A percentile compares a stretch with the other conserved stretches of the same genome.
Evolutionary conservation across 1,140 invertebrate genomes (phyloP).

Genomic region (Cydia fagiglandana): DNA sequence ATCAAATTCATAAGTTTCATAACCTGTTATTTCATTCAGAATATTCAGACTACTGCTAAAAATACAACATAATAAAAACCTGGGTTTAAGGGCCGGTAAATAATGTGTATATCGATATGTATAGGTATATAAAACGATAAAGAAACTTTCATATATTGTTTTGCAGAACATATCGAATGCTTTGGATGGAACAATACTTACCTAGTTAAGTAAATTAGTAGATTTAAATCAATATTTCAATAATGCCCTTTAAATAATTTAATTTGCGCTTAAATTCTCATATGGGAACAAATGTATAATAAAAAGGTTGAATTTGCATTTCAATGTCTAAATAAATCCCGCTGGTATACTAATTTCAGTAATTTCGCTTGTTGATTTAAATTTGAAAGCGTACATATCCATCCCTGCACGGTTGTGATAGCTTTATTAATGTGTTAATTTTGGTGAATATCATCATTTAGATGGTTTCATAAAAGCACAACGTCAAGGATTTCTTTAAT

Average conservation of each 20-base stretch:
- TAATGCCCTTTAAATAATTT: neutral
- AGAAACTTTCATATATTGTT: too few relatives aligned
- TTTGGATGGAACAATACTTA: too few relatives aligned
- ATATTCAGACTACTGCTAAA: too few relatives aligned
- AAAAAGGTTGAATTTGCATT: conserved; percentile 3
- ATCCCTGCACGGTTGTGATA: neutral
- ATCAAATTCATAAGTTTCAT: too few relatives aligned
- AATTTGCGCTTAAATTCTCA: neutral
- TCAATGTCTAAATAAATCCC: neutral
- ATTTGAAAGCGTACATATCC: conserved; percentile 11
- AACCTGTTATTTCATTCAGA: too few relatives aligned
- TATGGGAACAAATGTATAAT: neutral
- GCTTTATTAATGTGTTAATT: conserved; percentile 17
- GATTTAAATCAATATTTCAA: neutral
- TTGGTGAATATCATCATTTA: neutral
- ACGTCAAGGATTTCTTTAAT: too few relatives aligned
- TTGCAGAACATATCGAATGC: too few relatives aligned
- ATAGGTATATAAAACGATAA: too few relatives aligned
- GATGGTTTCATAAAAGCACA: neutral
- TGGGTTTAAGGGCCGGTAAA: too few relatives aligned
- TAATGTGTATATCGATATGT: too few relatives aligned
- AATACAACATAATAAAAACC: too few relatives aligned
- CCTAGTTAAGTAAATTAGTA: too few relatives aligned
- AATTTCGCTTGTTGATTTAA: conserved; percentile 12
- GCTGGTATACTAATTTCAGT: conserved; percentile 11